These are phyloP conservation scores for Gnathonemus echidnorhynchus DNA, from an alignment of 2,113 vertebrate species.

Conservation along the genomic window DNA sequence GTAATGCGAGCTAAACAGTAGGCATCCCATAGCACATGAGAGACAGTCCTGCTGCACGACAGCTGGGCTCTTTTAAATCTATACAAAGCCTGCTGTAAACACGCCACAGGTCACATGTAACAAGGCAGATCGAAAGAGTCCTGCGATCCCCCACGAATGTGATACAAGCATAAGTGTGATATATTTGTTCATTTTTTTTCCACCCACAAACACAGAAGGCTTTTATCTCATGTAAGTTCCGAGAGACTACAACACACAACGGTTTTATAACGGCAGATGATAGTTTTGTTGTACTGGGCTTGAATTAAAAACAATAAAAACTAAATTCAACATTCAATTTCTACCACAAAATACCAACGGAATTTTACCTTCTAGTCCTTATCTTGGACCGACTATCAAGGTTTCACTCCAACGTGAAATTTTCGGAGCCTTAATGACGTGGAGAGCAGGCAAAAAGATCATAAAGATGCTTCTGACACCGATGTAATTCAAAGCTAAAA, in stretches of 20 bases:
- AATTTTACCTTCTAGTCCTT: neutral
- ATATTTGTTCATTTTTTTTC: neutral
- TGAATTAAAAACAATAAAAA: neutral
- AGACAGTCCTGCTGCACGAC: neutral
- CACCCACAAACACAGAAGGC: neutral
- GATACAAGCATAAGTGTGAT: conserved; percentile 16
- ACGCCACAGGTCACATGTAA: conserved; percentile 1
- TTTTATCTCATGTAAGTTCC: neutral
- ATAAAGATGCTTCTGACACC: neutral
- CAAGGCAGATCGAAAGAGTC: neutral
- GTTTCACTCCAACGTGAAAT: neutral
- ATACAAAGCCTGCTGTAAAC: neutral
- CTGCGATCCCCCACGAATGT: neutral
- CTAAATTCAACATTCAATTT: neutral
- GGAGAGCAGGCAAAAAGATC: neutral
- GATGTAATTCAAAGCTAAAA: neutral
- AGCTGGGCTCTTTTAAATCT: neutral
- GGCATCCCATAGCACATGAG: neutral
- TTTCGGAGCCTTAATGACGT: neutral
- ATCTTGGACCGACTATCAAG: neutral
- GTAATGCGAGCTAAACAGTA: neutral
- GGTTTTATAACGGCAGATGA: neutral
- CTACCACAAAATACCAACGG: neutral
- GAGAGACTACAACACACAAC: neutral
- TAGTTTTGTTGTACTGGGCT: neutral